These are phyloP conservation scores for Hemiprocne comata DNA, from an alignment of 2,113 vertebrate genomes.

Conservation along the genomic window DNA sequence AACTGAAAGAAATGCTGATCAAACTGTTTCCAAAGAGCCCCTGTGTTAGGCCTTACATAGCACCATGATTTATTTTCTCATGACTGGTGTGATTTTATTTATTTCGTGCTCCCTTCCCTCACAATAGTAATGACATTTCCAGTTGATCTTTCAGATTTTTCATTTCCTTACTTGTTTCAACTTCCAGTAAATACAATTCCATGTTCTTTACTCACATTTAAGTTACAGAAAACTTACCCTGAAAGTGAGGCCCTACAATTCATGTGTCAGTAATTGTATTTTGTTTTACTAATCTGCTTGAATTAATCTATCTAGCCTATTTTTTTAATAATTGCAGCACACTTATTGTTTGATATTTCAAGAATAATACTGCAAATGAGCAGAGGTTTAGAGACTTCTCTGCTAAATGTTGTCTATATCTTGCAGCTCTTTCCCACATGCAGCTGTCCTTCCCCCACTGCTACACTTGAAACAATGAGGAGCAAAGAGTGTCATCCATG, in stretches of 20 bases:
- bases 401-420: background rate
- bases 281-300: background rate
- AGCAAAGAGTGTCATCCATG: rapidly evolving
- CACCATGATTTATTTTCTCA: background rate
- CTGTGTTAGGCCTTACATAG: background rate
- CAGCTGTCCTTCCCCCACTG: background rate
- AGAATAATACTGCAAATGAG: background rate
- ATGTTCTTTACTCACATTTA: background rate
- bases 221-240: background rate
- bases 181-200: background rate
- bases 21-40: background rate
- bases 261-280: background rate
- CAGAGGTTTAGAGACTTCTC: background rate
- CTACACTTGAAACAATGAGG: background rate
- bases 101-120: background rate
- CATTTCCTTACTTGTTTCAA: background rate
- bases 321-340: background rate
- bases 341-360: background rate
- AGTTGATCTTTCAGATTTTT: constrained; percentile 1
- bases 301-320: background rate
- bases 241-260: background rate
- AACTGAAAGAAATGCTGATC: background rate
- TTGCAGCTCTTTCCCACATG: background rate
- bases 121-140: background rate
- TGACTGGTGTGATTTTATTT: background rate